Evolutionary conservation across 1,140 invertebrate species (phyloP).

Genomic region (Platyscapa corneri): DNA sequence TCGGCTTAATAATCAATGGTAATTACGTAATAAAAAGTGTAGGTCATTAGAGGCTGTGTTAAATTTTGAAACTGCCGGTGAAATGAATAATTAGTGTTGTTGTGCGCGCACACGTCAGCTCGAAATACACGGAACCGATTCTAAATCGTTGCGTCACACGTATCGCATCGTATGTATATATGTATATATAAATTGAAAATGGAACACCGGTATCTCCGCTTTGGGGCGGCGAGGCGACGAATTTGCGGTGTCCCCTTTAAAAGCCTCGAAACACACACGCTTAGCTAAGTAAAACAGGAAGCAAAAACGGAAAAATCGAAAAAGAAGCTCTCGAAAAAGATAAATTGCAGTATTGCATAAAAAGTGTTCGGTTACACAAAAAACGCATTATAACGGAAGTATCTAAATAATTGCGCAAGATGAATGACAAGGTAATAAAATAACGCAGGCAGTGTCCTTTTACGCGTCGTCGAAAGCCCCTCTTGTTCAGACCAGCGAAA

Average conservation of each 20-base stretch:
- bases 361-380: constrained; percentile 13
- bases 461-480: constrained; percentile 32
- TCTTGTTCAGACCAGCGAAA: background rate
- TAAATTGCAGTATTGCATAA: constrained; percentile 17
- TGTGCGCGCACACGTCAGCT: too few relatives aligned
- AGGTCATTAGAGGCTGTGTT: background rate
- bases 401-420: constrained; percentile 33
- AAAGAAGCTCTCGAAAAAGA: background rate
- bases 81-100: background rate
- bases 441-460: constrained; percentile 26
- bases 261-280: background rate
- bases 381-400: constrained; percentile 25
- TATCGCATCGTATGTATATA: too few relatives aligned
- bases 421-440: constrained; percentile 33
- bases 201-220: too few relatives aligned
- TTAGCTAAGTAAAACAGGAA: background rate
- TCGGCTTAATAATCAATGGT: too few relatives aligned
- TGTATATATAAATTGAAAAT: background rate
- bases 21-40: too few relatives aligned
- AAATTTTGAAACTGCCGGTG: background rate
- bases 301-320: background rate
- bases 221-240: too few relatives aligned
- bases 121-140: background rate
- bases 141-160: background rate
- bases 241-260: background rate